A percentile compares a stretch with the other conserved stretches of the same genome.
These are phyloP conservation scores for Taurulus bubalis DNA, from an alignment of 2,113 vertebrate species.

Conservation along the genomic window DNA sequence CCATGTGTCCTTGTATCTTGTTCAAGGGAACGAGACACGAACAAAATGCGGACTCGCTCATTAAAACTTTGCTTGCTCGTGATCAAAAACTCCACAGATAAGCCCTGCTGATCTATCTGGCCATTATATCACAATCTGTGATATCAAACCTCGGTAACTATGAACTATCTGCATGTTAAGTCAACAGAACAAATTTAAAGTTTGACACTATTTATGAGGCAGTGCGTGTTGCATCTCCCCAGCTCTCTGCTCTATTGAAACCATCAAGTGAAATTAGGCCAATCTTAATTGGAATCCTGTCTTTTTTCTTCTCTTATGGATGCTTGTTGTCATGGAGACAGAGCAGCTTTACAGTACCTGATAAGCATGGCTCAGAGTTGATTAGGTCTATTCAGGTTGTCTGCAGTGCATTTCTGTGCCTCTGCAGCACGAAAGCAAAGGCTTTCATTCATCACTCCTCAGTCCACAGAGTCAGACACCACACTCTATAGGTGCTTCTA, in stretches of 20 bases:
- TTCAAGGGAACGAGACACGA: background rate
- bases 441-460: constrained; percentile 13
- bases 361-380: constrained; percentile 54
- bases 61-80: background rate
- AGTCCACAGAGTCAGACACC: background rate
- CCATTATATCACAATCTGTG: background rate
- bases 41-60: background rate
- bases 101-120: background rate
- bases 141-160: background rate
- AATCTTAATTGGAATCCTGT: constrained; percentile 34
- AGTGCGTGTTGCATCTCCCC: constrained; percentile 3
- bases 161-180: background rate
- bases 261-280: constrained; percentile 41
- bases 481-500: background rate
- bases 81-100: background rate
- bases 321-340: constrained; percentile 66
- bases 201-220: background rate
- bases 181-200: background rate
- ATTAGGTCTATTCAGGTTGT: constrained; percentile 58
- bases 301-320: constrained; percentile 40
- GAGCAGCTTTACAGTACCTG: constrained; percentile 29
- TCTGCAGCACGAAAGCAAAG: constrained; percentile 27
- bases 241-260: constrained; percentile 31
- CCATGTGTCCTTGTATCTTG: background rate
- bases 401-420: constrained; percentile 18